Percentiles rank a stretch among this genome's conserved stretches.
phyloP scores from a whole-genome alignment of 2,113 vertebrate species.

The Heterotis niloticus region DNA sequence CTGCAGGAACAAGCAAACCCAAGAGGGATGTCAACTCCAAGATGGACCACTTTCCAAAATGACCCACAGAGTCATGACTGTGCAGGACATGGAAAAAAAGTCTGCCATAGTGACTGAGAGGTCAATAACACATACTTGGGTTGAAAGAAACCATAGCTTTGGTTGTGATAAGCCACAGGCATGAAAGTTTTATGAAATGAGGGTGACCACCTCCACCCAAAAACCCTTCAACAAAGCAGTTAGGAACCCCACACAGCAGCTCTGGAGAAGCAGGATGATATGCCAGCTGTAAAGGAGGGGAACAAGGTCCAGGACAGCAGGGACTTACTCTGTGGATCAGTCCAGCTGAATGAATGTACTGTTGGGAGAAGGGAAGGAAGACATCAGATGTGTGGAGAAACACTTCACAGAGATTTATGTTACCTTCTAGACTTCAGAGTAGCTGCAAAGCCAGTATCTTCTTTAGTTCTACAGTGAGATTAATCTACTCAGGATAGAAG shows the following conservation, averaged over 20 bases:
- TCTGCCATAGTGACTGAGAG: too few relatives aligned
- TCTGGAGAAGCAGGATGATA: background rate
- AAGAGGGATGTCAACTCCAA: background rate
- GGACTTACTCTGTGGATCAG: slow-evolving; percentile 92
- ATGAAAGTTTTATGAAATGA: too few relatives aligned
- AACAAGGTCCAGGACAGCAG: background rate
- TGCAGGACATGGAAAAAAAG: background rate
- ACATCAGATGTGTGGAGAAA: slow-evolving; percentile 9
- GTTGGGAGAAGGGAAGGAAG: slow-evolving; percentile 36
- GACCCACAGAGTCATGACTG: slow-evolving; percentile 1
- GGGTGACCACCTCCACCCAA: too few relatives aligned
- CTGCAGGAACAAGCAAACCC: slow-evolving; percentile 49
- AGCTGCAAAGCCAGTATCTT: background rate
- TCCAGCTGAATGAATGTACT: slow-evolving; percentile 98
- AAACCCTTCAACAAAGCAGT: too few relatives aligned
- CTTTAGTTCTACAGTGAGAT: background rate
- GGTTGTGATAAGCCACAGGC: too few relatives aligned
- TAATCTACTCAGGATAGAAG: background rate
- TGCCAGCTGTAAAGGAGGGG: background rate
- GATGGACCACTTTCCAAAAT: too few relatives aligned
- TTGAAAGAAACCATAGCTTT: background rate
- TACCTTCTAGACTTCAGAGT: background rate
- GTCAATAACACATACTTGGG: too few relatives aligned
- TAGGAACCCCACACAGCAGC: too few relatives aligned
- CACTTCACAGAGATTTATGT: background rate